Evolutionary conservation across 2,113 vertebrate species (phyloP).

Genomic region (Aegotheles bennettii): DNA sequence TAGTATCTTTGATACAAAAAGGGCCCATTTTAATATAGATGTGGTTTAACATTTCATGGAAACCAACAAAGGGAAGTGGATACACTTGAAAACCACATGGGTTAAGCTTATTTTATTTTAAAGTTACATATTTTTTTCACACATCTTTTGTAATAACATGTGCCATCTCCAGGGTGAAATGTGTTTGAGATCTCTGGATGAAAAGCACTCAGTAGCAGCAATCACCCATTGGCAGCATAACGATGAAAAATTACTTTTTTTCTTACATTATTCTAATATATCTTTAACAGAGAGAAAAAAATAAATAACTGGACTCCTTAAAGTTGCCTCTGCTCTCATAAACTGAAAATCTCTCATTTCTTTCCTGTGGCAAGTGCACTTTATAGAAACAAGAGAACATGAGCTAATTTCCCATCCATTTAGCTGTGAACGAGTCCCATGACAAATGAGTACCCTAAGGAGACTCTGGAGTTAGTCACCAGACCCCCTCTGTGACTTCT

Average conservation of each 20-base stretch:
- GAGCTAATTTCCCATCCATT: not conserved
- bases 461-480: not conserved
- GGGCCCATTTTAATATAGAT: not conserved
- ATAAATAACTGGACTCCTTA: not conserved
- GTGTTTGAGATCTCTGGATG: not conserved
- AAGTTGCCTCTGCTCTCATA: not conserved
- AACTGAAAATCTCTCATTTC: not conserved
- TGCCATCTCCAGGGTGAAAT: not conserved
- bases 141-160: not conserved
- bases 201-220: not conserved
- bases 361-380: not conserved
- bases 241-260: not conserved
- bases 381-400: not conserved
- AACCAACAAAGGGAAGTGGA: not conserved
- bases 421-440: not conserved
- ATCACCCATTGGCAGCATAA: not conserved
- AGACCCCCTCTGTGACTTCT: not conserved
- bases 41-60: not conserved
- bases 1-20: not conserved
- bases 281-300: not conserved
- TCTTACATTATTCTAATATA: not conserved
- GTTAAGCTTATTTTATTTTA: not conserved
- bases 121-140: not conserved
- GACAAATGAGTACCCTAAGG: not conserved
- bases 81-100: not conserved